These are phyloP conservation scores for Acridotheres tristis DNA, from an alignment of 2,797 vertebrate species.

Conservation along the genomic window DNA sequence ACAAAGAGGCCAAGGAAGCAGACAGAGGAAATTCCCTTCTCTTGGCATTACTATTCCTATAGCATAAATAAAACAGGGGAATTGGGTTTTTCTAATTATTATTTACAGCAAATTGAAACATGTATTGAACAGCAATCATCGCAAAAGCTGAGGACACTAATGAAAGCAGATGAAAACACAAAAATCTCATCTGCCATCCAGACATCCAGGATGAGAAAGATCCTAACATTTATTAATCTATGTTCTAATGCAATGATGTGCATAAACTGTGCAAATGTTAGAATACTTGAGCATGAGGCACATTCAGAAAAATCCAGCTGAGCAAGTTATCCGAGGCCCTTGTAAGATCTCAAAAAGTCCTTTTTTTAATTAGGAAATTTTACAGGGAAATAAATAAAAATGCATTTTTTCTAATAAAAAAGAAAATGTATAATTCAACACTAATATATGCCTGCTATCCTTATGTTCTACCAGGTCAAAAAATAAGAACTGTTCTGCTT, in stretches of 20 bases:
- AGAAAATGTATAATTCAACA: neutral
- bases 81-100: neutral
- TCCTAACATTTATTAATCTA: neutral
- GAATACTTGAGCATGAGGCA: neutral
- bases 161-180: neutral
- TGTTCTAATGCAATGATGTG: neutral
- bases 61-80: neutral
- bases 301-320: neutral
- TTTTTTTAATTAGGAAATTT: neutral
- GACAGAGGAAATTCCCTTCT: neutral
- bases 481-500: constrained; percentile 3
- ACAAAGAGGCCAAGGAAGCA: neutral
- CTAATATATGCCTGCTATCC: neutral
- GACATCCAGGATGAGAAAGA: neutral
- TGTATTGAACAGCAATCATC: neutral
- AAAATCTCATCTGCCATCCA: neutral
- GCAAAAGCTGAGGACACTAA: neutral
- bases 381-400: constrained; percentile 33
- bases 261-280: neutral
- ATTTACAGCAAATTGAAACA: neutral
- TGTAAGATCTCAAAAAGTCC: neutral
- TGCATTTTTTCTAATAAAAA: constrained; percentile 1
- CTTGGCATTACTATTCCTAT: neutral
- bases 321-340: neutral
- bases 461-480: neutral